Percentiles rank a stretch among this genome's conserved stretches.
Conservation (phyloP, 2,113 vertebrate genomes). For the Enhydra lutris region DNA sequence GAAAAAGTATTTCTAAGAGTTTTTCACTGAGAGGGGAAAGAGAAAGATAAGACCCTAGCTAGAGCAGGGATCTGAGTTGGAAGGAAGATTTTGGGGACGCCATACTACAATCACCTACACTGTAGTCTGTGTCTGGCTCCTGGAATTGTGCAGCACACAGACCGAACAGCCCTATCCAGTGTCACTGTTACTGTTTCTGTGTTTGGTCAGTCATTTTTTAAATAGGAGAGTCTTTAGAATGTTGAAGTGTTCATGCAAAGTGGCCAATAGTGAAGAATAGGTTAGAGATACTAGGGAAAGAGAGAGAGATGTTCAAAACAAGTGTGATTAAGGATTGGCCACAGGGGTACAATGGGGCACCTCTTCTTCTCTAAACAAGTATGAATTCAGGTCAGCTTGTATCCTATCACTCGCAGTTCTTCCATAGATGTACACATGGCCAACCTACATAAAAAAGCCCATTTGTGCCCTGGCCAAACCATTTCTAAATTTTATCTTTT, state of each 20-base stretch:
- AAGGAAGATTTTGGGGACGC: neutral
- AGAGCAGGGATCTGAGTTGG: neutral
- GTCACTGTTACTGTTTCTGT: neutral
- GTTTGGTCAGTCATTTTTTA: neutral
- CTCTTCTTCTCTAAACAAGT: neutral
- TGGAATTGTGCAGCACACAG: neutral
- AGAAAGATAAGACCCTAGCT: neutral
- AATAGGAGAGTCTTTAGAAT: neutral
- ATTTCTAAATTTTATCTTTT: neutral
- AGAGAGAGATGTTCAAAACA: neutral
- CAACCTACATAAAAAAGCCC: neutral
- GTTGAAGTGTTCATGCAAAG: neutral
- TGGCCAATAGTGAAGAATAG: neutral
- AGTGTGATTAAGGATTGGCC: neutral
- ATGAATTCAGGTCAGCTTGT: neutral
- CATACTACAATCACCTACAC: neutral
- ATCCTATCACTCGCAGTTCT: neutral
- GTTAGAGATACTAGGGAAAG: neutral
- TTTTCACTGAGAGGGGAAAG: neutral
- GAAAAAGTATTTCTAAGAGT: neutral
- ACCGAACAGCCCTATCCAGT: accelerated
- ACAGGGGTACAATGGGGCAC: neutral
- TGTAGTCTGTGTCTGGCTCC: neutral
- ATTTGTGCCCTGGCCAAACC: neutral
- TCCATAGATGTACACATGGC: neutral